These are phyloP conservation scores for Epirrita christyi DNA, from an alignment of 2,888 invertebrate genomes.

Conservation along the genomic window DNA sequence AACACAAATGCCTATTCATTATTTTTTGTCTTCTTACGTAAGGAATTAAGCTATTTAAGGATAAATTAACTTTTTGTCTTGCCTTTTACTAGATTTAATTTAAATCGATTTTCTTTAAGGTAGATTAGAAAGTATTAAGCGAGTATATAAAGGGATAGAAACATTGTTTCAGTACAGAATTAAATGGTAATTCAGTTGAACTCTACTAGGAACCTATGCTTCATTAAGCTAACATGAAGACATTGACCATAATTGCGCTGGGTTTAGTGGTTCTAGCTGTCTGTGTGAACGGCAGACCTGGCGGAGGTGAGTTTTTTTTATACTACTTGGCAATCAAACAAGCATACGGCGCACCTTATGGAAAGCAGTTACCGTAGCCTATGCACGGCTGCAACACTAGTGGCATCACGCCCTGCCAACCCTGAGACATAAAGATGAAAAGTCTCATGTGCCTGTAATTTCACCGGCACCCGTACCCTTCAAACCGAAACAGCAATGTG, in stretches of 20 bases:
- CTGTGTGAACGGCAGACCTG: constrained; percentile 39
- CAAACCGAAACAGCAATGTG: too few relatives aligned
- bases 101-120: neutral
- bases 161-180: neutral
- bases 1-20: too few relatives aligned
- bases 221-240: constrained; percentile 38
- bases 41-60: neutral
- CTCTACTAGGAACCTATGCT: neutral
- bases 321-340: too few relatives aligned
- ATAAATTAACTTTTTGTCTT: neutral
- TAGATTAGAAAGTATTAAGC: neutral
- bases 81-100: neutral
- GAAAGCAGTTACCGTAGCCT: too few relatives aligned
- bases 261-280: constrained; percentile 37
- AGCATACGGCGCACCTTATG: too few relatives aligned
- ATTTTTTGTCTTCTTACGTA: neutral
- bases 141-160: neutral
- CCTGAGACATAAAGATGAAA: too few relatives aligned
- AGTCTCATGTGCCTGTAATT: too few relatives aligned
- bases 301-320: constrained; percentile 41
- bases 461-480: too few relatives aligned
- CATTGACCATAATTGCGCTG: constrained; percentile 37
- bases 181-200: neutral
- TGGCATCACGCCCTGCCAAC: too few relatives aligned
- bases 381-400: too few relatives aligned